A percentile compares a stretch with the other conserved stretches of the same genome.
phyloP scores from a whole-genome alignment of 2,888 invertebrate species.

The Lasioglossum calceatum region DNA sequence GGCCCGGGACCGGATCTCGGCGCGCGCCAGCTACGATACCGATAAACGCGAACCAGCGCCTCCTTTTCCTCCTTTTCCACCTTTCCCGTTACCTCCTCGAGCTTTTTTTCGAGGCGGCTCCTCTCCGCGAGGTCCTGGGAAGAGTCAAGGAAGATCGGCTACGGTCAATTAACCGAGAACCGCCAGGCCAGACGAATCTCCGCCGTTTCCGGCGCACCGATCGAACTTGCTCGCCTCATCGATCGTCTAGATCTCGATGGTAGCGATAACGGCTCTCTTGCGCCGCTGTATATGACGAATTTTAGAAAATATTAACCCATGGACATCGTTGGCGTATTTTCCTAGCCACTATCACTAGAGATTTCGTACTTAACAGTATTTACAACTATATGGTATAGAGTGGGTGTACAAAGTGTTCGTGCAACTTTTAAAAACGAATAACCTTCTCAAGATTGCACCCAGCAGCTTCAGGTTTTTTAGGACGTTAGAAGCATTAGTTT shows the following conservation, averaged over 20 bases:
- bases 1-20: constrained; percentile 28
- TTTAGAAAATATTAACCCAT: not conserved
- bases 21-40: constrained; percentile 1
- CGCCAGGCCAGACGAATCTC: not conserved
- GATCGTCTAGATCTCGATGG: not conserved
- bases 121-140: not conserved
- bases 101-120: not conserved
- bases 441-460: too few species aligned
- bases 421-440: too few species aligned
- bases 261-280: not conserved
- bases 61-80: not conserved
- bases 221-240: not conserved
- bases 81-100: constrained; percentile 11
- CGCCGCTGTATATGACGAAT: not conserved
- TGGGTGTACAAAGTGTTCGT: too few species aligned
- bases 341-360: not conserved
- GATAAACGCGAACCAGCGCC: constrained; percentile 11
- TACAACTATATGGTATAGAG: too few species aligned
- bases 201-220: not conserved
- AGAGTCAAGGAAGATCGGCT: not conserved
- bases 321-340: too few species aligned
- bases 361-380: too few species aligned
- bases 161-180: not conserved
- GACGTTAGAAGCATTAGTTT: too few species aligned
- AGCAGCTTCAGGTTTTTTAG: too few species aligned